phyloP scores from a whole-genome alignment of 1,140 invertebrate genomes.

The Helicoverpa zea region DNA sequence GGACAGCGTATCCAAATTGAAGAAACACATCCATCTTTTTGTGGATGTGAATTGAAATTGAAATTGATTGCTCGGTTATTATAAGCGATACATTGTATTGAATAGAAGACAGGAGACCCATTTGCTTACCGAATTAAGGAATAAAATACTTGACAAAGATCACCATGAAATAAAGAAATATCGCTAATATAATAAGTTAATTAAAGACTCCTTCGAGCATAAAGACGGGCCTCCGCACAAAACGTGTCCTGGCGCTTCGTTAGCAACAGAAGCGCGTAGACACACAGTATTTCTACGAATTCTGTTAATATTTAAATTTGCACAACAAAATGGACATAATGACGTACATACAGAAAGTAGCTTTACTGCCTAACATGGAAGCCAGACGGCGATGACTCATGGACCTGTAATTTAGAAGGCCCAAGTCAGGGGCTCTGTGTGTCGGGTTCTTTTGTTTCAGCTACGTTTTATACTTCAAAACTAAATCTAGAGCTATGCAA shows the following conservation, averaged over 20 bases:
- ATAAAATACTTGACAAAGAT: not conserved
- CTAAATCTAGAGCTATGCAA: not conserved
- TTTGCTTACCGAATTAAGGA: not conserved
- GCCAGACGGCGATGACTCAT: conserved; percentile 41
- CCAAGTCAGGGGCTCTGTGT: conserved; percentile 25
- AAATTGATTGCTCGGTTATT: not conserved
- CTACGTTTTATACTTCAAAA: conserved; percentile 2
- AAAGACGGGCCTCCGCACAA: not conserved
- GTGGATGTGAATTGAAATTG: not conserved
- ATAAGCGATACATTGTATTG: no score
- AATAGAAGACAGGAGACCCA: no score
- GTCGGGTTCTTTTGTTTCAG: conserved; percentile 17
- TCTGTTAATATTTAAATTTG: conserved; percentile 43
- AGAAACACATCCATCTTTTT: conserved; percentile 9
- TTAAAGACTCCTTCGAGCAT: no score
- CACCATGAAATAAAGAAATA: not conserved
- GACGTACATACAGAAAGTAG: conserved; percentile 40
- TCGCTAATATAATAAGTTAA: not conserved
- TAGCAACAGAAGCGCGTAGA: conserved; percentile 13
- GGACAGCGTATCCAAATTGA: conserved; percentile 13
- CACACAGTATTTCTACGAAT: conserved; percentile 41
- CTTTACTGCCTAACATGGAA: conserved; percentile 39
- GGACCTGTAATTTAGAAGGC: conserved; percentile 42
- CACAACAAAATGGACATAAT: conserved; percentile 48
- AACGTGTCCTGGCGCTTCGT: not conserved